Conservation (phyloP, 2,888 invertebrate genomes). For the Chloroclystis v-ata region DNA sequence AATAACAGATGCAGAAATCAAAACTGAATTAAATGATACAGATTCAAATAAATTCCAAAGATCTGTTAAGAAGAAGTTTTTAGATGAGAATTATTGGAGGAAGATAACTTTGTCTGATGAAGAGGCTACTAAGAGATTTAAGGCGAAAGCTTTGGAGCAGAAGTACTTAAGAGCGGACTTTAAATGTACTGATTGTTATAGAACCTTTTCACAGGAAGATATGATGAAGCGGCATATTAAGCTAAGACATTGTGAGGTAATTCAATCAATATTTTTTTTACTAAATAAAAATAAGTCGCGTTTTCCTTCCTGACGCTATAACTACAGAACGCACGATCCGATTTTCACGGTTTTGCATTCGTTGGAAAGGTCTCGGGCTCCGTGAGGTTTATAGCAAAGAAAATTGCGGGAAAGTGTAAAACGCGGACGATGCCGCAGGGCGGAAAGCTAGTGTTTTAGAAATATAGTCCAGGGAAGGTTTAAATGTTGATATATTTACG, state of each 20-base stretch:
- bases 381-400: too few relatives aligned
- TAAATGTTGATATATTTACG: too few relatives aligned
- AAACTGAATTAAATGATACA: neutral
- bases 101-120: constrained; percentile 52
- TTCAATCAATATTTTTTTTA: neutral
- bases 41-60: constrained; percentile 18
- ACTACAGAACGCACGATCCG: too few relatives aligned
- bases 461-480: too few relatives aligned
- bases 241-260: constrained; percentile 42
- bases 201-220: constrained; percentile 58
- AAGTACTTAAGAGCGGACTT: constrained; percentile 48
- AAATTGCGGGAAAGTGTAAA: too few relatives aligned
- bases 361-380: too few relatives aligned
- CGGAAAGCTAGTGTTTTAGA: too few relatives aligned
- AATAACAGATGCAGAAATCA: neutral
- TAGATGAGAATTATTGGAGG: constrained; percentile 45
- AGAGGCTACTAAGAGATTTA: constrained; percentile 53
- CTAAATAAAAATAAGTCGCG: too few relatives aligned
- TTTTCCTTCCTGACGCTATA: too few relatives aligned
- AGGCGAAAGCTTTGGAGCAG: constrained; percentile 39
- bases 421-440: too few relatives aligned
- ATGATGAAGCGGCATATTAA: constrained; percentile 55
- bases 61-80: constrained; percentile 18
- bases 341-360: too few relatives aligned
- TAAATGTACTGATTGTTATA: constrained; percentile 57